A percentile compares a stretch with the other conserved stretches of the same genome.
Evolutionary conservation across 2,797 vertebrate species (phyloP).

Genomic region (Amblyraja radiata): DNA sequence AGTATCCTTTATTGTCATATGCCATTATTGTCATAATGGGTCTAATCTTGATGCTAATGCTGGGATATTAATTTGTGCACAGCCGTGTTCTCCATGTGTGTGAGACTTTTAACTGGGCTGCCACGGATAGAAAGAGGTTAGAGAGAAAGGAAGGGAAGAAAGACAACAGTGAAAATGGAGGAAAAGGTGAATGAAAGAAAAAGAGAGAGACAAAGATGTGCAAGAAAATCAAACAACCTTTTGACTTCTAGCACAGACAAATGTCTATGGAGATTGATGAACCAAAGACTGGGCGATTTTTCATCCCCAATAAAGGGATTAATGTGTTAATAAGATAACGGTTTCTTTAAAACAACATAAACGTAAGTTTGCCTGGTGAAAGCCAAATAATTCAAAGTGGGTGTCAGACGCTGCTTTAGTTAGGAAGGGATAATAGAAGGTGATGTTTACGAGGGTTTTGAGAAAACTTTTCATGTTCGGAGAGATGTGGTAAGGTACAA

Average conservation of each 20-base stretch:
- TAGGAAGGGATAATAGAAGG: background rate
- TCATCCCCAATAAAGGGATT: background rate
- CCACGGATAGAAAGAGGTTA: background rate
- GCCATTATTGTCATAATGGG: background rate
- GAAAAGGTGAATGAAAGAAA: conserved; percentile 33
- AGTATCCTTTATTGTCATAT: too few relatives aligned
- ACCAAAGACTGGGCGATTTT: background rate
- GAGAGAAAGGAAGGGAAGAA: background rate
- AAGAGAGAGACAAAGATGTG: conserved; percentile 25
- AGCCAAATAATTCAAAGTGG: background rate
- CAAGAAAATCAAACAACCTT: background rate
- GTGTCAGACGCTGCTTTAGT: background rate
- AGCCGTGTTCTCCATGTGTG: background rate
- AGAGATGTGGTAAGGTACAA: background rate
- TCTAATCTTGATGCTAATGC: background rate
- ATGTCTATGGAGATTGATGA: background rate
- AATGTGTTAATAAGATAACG: background rate
- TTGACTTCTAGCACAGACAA: background rate
- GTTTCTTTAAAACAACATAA: background rate
- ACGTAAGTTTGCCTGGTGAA: background rate
- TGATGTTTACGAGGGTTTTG: background rate
- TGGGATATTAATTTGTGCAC: background rate
- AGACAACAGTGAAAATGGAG: conserved; percentile 39
- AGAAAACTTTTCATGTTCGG: background rate
- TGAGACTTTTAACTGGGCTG: background rate